Evolutionary conservation across 2,113 vertebrate genomes (phyloP).

Genomic region (Halichoerus grypus): DNA sequence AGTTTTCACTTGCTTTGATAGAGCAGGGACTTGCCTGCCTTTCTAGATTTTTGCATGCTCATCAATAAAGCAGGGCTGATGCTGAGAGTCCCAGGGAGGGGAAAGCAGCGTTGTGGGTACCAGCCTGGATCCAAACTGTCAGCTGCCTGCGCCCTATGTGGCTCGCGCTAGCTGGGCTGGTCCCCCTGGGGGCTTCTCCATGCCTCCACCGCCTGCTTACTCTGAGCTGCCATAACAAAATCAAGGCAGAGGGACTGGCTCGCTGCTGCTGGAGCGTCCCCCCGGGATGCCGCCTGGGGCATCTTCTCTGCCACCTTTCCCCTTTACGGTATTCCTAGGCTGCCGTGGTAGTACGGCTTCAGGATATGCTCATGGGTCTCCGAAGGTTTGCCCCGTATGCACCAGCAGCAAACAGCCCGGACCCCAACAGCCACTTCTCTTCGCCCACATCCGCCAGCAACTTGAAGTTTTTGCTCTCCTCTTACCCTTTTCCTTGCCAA

Average conservation of each 20-base stretch:
- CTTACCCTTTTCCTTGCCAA: background rate
- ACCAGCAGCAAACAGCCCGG: fast-evolving
- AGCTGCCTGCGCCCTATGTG: background rate
- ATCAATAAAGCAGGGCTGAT: background rate
- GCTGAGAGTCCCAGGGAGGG: background rate
- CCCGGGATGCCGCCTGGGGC: background rate
- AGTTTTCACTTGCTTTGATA: background rate
- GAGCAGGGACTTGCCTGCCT: background rate
- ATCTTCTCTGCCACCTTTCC: background rate
- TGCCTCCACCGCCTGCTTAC: background rate
- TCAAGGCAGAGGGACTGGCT: background rate
- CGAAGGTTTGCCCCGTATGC: fast-evolving
- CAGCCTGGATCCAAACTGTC: fast-evolving
- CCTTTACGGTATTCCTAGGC: background rate
- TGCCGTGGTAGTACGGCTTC: fast-evolving
- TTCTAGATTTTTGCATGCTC: background rate
- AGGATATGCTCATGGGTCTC: background rate
- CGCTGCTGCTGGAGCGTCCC: background rate
- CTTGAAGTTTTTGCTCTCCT: background rate
- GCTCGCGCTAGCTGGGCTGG: background rate
- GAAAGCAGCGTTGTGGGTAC: background rate
- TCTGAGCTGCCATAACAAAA: background rate
- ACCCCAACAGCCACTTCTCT: fast-evolving
- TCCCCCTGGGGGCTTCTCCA: background rate
- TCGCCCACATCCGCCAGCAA: background rate